Base-by-base conservation (phyloP, 2,888 invertebrate genomes). In the Lymantria monacha region DNA sequence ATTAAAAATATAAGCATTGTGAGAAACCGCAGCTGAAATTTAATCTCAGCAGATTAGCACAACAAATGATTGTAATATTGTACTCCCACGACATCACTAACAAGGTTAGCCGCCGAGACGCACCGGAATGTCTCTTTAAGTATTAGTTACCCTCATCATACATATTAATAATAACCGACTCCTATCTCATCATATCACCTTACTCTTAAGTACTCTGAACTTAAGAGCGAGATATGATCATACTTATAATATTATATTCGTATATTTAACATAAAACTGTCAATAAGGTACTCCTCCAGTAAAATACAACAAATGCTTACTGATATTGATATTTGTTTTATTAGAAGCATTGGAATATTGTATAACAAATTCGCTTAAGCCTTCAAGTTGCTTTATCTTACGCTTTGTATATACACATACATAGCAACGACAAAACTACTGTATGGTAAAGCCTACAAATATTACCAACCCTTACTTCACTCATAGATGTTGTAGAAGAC, bases 1-100 rank as follows among this genome's bases (percentile, higher is more conserved):
- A 84, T 84, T 80, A 83, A 85, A 85, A 82, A 79, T 82, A 80
- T 81, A 79, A 82, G 81, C 80, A 80, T 78, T 75, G 72, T 81
- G 82, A 77, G 81, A 83, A 74, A 74, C 62, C 70, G 59, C 81
- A 79, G 77, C 76, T 74, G 79, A 64, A 67, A 59, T 63, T 22
- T 79, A 78, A 81, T 79, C 72, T 38, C 38, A 38, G 38, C 7
- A 38, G 7, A n/a, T 38, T 10, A 12, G n/a, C 38, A n/a, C 38
- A 12, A n/a, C 38, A 12, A 38, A 38, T 12, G 2, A 38, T 12
- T n/a, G 7, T 12, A 7, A 38, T 38, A 38, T n/a, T 38, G 58
- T 60, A 51, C 53, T 55, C 59, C 60, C 63, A 62, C 65, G 54
- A 62, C 51, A 44, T 55, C 53, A 51, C 51, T 66, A 64, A 61